Conservation (phyloP, 2,113 vertebrate species). For the Tapirus terrestris region DNA sequence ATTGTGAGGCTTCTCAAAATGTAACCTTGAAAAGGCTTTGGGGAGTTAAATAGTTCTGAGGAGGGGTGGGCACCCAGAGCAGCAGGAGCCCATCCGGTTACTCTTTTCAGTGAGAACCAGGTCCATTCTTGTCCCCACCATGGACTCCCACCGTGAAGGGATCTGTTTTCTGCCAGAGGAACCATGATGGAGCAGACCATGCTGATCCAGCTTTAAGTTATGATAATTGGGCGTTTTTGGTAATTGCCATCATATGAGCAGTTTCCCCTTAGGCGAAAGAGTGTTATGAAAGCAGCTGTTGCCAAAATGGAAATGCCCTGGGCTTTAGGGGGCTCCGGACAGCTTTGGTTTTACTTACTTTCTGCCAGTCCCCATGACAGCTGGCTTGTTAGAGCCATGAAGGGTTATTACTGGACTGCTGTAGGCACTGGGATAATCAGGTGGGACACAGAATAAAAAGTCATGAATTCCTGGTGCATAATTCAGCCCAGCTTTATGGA, state of each 20-base stretch:
- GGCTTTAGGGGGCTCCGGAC: background rate
- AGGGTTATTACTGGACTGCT: background rate
- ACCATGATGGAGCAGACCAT: background rate
- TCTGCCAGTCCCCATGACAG: background rate
- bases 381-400: background rate
- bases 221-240: too few relatives aligned
- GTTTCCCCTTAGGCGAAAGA: background rate
- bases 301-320: background rate
- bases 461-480: background rate
- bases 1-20: slow-evolving; percentile 41
- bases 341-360: background rate
- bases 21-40: background rate
- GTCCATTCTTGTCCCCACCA: background rate
- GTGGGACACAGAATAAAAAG: background rate
- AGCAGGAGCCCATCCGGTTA: background rate
- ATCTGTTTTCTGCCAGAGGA: background rate
- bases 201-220: background rate
- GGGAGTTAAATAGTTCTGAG: background rate
- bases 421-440: background rate
- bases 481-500: slow-evolving; percentile 21
- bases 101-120: background rate
- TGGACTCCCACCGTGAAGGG: too few relatives aligned
- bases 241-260: background rate
- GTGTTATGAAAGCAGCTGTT: background rate
- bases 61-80: background rate